Percentiles rank a stretch among this genome's conserved stretches.
phyloP scores from a whole-genome alignment of 1,140 invertebrate genomes.

The Archivesica marissinica region DNA sequence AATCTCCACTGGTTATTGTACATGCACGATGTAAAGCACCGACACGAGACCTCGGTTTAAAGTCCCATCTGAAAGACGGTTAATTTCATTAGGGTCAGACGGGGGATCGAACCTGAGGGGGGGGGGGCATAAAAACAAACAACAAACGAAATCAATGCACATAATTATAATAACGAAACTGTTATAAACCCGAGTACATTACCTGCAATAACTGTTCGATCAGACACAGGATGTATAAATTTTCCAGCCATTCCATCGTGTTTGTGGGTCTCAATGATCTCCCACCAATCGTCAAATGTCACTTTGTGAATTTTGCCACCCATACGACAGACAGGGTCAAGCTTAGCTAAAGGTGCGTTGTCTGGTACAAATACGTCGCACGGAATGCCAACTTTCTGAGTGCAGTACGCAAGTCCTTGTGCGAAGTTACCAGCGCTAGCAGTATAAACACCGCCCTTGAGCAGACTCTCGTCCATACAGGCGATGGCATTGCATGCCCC shows the following conservation, averaged over 20 bases:
- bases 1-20: too few species aligned
- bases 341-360: slow-evolving; percentile 73
- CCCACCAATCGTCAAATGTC: slow-evolving; percentile 77
- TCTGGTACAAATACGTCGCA: slow-evolving; percentile 77
- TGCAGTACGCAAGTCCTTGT: slow-evolving; percentile 74
- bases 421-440: slow-evolving; percentile 81
- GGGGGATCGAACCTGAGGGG: too few species aligned
- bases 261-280: slow-evolving; percentile 68
- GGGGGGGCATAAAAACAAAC: too few species aligned
- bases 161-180: too few species aligned
- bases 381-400: slow-evolving; percentile 58
- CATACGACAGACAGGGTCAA: slow-evolving; percentile 68
- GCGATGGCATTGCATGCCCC: slow-evolving; percentile 76
- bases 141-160: too few species aligned
- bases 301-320: slow-evolving; percentile 74
- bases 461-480: slow-evolving; percentile 55
- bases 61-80: too few species aligned
- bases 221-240: slow-evolving; percentile 79
- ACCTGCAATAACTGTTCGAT: slow-evolving; percentile 78
- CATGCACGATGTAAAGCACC: too few species aligned
- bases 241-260: slow-evolving; percentile 70
- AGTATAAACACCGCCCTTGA: slow-evolving; percentile 74
- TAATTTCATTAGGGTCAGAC: too few species aligned
- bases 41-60: too few species aligned
- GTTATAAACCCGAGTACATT: too few species aligned